Evolutionary conservation across 2,888 invertebrate species (phyloP), one percentile per base, ranked within the genome.

Genomic region (Andrena fulva): DNA sequence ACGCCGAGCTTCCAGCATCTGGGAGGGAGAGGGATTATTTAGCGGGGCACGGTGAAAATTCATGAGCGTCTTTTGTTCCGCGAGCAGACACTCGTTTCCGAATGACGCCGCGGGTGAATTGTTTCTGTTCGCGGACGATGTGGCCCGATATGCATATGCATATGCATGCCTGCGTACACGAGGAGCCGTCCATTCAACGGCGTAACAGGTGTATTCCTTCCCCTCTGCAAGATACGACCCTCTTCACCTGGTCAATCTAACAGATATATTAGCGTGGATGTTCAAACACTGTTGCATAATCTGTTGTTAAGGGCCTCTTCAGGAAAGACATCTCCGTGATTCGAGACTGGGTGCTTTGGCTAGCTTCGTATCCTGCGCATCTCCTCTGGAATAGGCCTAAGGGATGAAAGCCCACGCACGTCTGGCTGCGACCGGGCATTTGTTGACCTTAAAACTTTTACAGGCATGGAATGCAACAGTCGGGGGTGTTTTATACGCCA

Each of bases 191-290:
- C 76, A 76, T 82, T 82, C 68, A 60, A 64, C 69, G 29, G 82
- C 20, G 83, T 83, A 83, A 83, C 83, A 83, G 82, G 83, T 83
- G 82, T 69, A 83, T 68, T 63, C 70, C 68, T 54, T 60, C 52
- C 73, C 60, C 59, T 42, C 33, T n/a, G 68, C 20, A 64, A 64
- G 54, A 64, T 33, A 64, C 76, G 72, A 77, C 63, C 76, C 33
- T 50, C 64, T 60, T 72, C 72, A 70, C 69, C 71, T 20, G 68
- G 56, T 50, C 68, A 27, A 63, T 69, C 67, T 42, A 67, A 24
- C 67, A 12, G 54, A 68, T 67, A 80, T 66, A 71, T 56, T n/a
- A 20, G 24, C 24, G 56, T 7, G 56, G 56, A 24, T 27, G 62
- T 27, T 35, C 48, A 12, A 64, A 60, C 10, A 35, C 35, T 8